A percentile compares a stretch with the other conserved stretches of the same genome.
Evolutionary conservation across 2,113 vertebrate species (phyloP).

Genomic region (Zosterops pallidus): DNA sequence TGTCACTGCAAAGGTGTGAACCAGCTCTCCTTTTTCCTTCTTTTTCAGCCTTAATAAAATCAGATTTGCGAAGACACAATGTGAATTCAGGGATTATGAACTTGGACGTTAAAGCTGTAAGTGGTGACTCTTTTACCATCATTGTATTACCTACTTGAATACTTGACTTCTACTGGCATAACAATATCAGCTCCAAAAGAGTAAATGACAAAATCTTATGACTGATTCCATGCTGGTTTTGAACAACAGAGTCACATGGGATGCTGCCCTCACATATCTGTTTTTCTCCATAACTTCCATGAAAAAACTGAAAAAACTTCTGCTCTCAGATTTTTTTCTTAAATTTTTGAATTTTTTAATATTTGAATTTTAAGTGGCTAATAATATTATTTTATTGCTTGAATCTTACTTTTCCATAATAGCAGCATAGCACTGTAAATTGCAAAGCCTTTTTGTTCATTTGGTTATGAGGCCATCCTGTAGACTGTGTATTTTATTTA

Average conservation of each 20-base stretch:
- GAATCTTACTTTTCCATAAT: background rate
- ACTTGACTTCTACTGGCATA: background rate
- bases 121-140: conserved; percentile 43
- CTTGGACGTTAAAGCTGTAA: conserved; percentile 76
- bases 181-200: background rate
- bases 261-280: background rate
- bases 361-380: background rate
- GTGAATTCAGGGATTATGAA: conserved; percentile 78
- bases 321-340: background rate
- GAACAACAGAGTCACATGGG: background rate
- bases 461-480: background rate
- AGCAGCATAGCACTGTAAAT: background rate
- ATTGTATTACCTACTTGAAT: background rate
- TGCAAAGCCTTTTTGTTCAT: background rate
- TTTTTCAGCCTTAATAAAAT: conserved; percentile 89
- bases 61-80: conserved; percentile 89
- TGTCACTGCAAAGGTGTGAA: background rate
- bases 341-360: background rate
- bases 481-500: background rate
- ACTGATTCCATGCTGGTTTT: background rate
- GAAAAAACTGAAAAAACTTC: background rate
- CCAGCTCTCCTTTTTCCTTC: background rate
- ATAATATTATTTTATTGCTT: background rate
- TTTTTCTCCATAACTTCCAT: background rate
- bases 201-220: background rate